Evolutionary conservation across 2,797 vertebrate species (phyloP).

Genomic region (Florisuga fusca): DNA sequence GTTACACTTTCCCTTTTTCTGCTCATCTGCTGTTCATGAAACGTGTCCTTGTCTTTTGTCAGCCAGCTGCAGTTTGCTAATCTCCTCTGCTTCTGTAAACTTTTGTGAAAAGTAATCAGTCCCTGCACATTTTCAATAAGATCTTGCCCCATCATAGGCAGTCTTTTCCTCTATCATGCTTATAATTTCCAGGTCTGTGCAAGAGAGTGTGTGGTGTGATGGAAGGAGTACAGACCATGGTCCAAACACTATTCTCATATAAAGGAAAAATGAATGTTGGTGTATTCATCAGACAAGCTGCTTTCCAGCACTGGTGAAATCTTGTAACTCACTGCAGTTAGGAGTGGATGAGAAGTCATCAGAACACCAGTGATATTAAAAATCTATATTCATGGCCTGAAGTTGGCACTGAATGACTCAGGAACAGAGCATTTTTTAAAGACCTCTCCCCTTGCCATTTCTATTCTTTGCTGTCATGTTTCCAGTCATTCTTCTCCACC

Average conservation of each 20-base stretch:
- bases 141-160: not conserved
- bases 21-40: not conserved
- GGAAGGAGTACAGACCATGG: not conserved
- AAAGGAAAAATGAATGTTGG: not conserved
- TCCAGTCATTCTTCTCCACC: conserved; percentile 56
- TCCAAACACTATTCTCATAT: not conserved
- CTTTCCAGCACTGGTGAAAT: not conserved
- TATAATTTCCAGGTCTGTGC: not conserved
- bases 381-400: conserved; percentile 40
- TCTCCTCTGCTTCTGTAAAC: not conserved
- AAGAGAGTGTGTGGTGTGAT: not conserved
- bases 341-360: not conserved
- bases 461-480: conserved; percentile 60
- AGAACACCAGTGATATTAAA: not conserved
- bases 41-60: not conserved
- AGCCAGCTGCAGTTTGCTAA: not conserved
- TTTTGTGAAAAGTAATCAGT: not conserved
- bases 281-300: not conserved
- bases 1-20: not conserved
- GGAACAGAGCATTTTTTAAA: conserved; percentile 51
- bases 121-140: not conserved
- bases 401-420: conserved; percentile 31
- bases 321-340: not conserved
- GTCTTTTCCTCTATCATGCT: not conserved
- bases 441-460: conserved; percentile 44